These are phyloP conservation scores for Mohoua ochrocephala DNA, from an alignment of 2,113 vertebrate species.

Conservation along the genomic window DNA sequence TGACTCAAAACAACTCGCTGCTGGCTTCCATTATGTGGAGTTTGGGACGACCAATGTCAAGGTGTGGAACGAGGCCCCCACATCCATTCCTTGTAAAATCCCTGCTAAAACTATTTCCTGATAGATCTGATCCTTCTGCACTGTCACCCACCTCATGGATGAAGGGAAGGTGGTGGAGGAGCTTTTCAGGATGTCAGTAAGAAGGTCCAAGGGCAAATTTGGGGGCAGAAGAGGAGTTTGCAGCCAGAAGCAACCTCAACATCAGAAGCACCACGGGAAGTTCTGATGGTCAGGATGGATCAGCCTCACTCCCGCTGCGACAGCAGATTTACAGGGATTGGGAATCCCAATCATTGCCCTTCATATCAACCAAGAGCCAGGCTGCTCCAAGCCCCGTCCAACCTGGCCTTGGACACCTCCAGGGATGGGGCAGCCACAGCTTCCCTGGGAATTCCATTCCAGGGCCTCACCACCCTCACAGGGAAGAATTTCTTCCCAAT, in stretches of 20 bases:
- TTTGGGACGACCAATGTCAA: background rate
- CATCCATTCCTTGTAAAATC: background rate
- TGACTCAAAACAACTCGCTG: background rate
- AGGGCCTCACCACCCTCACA: accelerated
- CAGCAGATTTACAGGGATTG: background rate
- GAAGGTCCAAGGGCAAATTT: background rate
- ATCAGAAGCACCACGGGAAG: background rate
- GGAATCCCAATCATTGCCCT: background rate
- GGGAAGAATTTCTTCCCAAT: background rate
- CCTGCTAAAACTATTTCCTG: background rate
- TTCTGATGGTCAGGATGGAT: background rate
- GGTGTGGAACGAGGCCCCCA: background rate
- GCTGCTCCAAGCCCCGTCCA: accelerated
- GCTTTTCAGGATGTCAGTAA: background rate
- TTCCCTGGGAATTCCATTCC: background rate
- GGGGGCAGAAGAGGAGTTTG: background rate
- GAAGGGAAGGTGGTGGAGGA: background rate
- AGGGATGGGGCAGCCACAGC: background rate
- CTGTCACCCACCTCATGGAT: accelerated
- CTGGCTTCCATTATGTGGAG: background rate
- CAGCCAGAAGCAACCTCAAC: background rate
- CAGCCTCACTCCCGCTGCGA: accelerated
- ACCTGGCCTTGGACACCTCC: background rate
- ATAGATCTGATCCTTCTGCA: accelerated
- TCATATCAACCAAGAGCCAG: background rate